These are phyloP conservation scores for Nebria salina DNA, from an alignment of 2,888 invertebrate species.

Conservation along the genomic window DNA sequence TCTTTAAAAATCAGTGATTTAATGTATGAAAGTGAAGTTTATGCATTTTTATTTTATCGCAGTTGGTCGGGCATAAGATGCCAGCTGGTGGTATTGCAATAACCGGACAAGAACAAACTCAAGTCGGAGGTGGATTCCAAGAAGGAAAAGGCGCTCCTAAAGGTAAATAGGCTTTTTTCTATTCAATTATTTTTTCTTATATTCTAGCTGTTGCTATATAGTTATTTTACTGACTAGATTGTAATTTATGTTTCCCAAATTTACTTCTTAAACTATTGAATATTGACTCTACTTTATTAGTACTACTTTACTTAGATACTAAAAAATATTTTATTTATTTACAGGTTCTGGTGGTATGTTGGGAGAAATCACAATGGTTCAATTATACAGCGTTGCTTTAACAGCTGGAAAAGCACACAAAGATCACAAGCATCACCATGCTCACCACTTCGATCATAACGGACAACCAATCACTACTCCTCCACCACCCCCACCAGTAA, in stretches of 20 bases:
- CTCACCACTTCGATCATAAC: constrained; percentile 80
- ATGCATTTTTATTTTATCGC: constrained; percentile 52
- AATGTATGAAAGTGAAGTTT: constrained; percentile 6
- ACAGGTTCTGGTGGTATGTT: constrained; percentile 73
- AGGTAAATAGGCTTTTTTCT: constrained; percentile 57
- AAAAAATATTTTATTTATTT: constrained; percentile 47
- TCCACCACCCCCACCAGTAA: constrained; percentile 68
- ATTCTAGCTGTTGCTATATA: no score
- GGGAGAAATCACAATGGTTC: constrained; percentile 83
- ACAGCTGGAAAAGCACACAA: constrained; percentile 88
- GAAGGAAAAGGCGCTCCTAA: constrained; percentile 65
- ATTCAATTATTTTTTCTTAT: constrained; percentile 5
- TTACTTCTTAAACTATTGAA: neutral
- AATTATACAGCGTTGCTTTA: constrained; percentile 81
- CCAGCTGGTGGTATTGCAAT: constrained; percentile 79
- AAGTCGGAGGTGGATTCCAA: constrained; percentile 67
- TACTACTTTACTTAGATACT: neutral
- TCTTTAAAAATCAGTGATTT: neutral
- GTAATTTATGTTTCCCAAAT: neutral
- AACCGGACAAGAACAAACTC: constrained; percentile 78
- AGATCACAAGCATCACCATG: constrained; percentile 89
- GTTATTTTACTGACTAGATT: no score
- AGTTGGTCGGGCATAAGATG: constrained; percentile 82
- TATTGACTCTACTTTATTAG: no score
- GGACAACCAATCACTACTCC: constrained; percentile 71